A percentile compares a stretch with the other conserved stretches of the same genome.
phyloP scores from a whole-genome alignment of 64 coral and sea anemone genomes.

The Cladopsammia gracilis region DNA sequence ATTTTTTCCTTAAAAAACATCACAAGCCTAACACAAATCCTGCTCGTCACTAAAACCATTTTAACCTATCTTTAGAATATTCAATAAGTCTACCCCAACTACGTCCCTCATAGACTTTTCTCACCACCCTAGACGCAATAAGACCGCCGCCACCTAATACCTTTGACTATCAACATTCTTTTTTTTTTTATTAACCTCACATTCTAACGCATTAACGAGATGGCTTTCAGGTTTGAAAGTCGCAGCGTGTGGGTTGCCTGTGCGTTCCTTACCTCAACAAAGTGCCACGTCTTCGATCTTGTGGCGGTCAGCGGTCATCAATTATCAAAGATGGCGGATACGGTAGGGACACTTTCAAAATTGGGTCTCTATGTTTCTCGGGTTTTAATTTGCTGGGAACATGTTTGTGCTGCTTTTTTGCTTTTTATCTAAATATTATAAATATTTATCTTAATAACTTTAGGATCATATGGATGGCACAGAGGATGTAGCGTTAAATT shows the following conservation, averaged over 20 bases:
- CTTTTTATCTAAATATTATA: not conserved
- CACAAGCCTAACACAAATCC: no score
- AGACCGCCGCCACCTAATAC: no score
- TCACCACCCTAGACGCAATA: no score
- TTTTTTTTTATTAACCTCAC: no score
- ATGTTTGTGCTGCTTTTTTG: not conserved
- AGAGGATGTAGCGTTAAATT: constrained; percentile 94
- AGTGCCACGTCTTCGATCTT: constrained; percentile 28
- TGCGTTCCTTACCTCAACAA: not conserved
- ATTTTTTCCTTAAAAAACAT: no score
- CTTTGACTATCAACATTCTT: no score
- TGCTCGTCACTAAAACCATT: no score
- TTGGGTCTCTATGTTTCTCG: not conserved
- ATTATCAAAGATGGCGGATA: constrained; percentile 37
- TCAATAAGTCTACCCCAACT: no score
- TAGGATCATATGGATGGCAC: constrained; percentile 90
- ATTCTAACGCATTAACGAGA: no score
- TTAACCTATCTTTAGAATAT: no score
- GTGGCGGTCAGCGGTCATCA: constrained; percentile 4
- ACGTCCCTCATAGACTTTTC: no score
- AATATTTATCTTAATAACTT: not conserved
- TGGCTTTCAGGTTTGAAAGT: no score
- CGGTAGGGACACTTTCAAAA: not conserved
- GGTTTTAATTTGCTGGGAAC: not conserved
- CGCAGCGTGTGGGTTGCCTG: not conserved